Conservation (phyloP, 2,888 invertebrate genomes). For the Sarcophaga variegata region DNA sequence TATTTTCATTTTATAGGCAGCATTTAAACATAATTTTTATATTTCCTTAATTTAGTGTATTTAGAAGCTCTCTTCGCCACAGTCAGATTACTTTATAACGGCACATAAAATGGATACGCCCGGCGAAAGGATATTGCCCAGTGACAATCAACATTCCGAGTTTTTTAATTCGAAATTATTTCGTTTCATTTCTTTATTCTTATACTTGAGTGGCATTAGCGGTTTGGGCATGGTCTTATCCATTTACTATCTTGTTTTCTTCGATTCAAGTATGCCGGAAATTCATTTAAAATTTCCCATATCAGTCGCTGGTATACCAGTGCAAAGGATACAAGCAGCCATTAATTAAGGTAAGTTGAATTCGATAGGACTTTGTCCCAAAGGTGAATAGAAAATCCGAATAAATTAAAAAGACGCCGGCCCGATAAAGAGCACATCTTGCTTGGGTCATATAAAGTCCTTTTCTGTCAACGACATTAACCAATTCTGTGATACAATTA, state of each 20-base stretch:
- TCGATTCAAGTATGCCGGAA: slow-evolving; percentile 80
- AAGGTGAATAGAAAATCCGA: too few relatives aligned
- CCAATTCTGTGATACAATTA: too few relatives aligned
- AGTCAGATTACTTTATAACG: slow-evolving; percentile 11
- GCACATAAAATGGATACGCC: not conserved
- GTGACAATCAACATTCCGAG: slow-evolving; percentile 62
- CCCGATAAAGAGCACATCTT: too few relatives aligned
- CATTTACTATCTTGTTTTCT: slow-evolving; percentile 79
- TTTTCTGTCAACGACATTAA: too few relatives aligned
- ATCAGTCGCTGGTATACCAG: slow-evolving; percentile 76
- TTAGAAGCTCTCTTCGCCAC: too few relatives aligned
- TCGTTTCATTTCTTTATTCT: slow-evolving; percentile 76
- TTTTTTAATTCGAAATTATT: slow-evolving; percentile 78
- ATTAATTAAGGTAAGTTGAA: slow-evolving; percentile 65
- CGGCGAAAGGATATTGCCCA: slow-evolving; percentile 14
- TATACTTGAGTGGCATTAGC: slow-evolving; percentile 79
- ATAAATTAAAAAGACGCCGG: too few relatives aligned
- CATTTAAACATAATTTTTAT: too few relatives aligned
- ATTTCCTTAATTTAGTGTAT: not conserved
- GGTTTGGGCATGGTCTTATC: slow-evolving; percentile 78
- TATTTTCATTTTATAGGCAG: not conserved
- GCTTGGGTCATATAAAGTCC: too few relatives aligned
- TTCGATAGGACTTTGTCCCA: too few relatives aligned
- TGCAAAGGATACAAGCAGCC: slow-evolving; percentile 76
- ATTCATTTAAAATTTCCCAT: slow-evolving; percentile 79